Evolutionary conservation across 2,113 vertebrate genomes (phyloP).

Genomic region (Calypte anna): DNA sequence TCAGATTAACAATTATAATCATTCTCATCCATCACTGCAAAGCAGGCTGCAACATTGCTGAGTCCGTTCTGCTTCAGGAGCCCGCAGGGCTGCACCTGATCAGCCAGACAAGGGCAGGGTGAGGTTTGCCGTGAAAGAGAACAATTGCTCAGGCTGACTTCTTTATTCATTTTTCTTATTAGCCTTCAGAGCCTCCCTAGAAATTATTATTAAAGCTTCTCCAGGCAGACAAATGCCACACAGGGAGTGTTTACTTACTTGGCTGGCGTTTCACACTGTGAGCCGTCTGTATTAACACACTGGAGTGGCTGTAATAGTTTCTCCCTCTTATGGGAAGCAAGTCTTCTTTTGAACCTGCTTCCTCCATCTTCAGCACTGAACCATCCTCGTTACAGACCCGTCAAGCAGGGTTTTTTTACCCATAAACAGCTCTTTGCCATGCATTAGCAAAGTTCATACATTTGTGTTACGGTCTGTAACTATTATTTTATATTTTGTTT

Average conservation of each 20-base stretch:
- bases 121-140: neutral
- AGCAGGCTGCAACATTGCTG: neutral
- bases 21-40: neutral
- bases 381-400: neutral
- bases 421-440: neutral
- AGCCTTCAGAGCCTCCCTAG: neutral
- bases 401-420: neutral
- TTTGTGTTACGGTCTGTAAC: too few species aligned
- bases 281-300: rapidly evolving
- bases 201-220: neutral
- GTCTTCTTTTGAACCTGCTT: slow-evolving; percentile 7
- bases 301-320: neutral
- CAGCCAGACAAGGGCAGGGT: neutral
- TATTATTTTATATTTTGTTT: too few species aligned
- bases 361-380: neutral
- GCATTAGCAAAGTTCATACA: neutral
- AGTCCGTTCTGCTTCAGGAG: neutral
- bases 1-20: slow-evolving; percentile 26
- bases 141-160: neutral
- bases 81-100: rapidly evolving
- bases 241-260: neutral
- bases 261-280: rapidly evolving
- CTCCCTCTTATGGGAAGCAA: neutral
- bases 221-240: rapidly evolving
- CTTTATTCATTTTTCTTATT: neutral